Evolutionary conservation across 2,113 vertebrate genomes (phyloP).

Genomic region (Pluvialis apricaria): DNA sequence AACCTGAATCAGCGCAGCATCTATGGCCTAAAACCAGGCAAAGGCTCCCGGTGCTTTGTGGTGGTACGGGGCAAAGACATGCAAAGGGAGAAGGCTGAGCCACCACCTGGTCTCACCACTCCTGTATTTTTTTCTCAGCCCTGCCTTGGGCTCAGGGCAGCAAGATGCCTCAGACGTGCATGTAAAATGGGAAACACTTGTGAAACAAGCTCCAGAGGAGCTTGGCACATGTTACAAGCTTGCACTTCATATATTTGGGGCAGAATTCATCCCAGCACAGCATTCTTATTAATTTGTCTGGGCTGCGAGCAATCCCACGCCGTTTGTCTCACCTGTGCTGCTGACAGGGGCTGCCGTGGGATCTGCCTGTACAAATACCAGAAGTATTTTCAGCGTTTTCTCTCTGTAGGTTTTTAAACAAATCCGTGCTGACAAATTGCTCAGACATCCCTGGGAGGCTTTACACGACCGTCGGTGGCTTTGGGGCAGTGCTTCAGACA

Average conservation of each 20-base stretch:
- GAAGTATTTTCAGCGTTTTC: neutral
- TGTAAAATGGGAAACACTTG: neutral
- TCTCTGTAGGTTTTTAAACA: neutral
- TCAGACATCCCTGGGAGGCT: neutral
- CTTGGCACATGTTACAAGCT: neutral
- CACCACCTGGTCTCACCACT: neutral
- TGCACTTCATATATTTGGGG: neutral
- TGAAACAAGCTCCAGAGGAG: conserved; percentile 46
- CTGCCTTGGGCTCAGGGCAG: neutral
- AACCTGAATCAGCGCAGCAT: neutral
- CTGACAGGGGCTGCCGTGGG: neutral
- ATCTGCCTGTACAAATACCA: neutral
- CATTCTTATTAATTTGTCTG: conserved; percentile 19
- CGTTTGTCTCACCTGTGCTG: neutral
- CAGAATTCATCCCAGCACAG: neutral
- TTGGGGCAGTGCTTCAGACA: neutral
- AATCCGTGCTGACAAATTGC: neutral
- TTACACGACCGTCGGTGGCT: neutral
- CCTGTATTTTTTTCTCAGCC: neutral
- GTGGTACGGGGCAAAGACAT: neutral
- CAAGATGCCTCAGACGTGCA: neutral
- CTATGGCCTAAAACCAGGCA: neutral
- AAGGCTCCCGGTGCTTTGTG: neutral
- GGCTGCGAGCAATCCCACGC: neutral
- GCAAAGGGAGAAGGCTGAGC: neutral